These are phyloP conservation scores for Lycaon pictus DNA, from an alignment of 2,113 vertebrate species.

Conservation along the genomic window DNA sequence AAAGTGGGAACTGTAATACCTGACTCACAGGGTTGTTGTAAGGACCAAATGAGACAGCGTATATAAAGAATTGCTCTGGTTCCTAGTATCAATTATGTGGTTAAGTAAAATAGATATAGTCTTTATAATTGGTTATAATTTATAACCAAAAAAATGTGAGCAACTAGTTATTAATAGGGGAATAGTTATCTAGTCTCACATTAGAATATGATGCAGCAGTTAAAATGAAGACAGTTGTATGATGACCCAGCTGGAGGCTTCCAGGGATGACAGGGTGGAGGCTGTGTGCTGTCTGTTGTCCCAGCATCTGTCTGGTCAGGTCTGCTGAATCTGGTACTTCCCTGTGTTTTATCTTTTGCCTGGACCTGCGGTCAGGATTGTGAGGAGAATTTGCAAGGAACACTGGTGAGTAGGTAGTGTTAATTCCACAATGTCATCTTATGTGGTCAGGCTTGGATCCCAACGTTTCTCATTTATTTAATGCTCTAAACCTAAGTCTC, in stretches of 20 bases:
- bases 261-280: not conserved
- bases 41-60: not conserved
- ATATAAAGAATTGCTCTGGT: not conserved
- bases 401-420: not conserved
- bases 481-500: not conserved
- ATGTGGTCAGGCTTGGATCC: not conserved
- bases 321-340: not conserved
- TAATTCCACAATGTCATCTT: too few relatives aligned
- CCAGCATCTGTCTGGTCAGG: not conserved
- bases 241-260: not conserved
- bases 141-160: not conserved
- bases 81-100: not conserved
- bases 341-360: not conserved
- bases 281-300: not conserved
- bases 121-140: not conserved
- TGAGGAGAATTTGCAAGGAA: not conserved
- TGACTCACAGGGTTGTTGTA: not conserved
- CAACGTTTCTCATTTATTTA: not conserved
- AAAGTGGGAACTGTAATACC: not conserved
- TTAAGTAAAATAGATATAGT: not conserved
- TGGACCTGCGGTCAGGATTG: not conserved
- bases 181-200: not conserved
- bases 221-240: not conserved
- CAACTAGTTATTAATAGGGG: not conserved
- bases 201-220: not conserved